Conservation (phyloP, 2,797 vertebrate genomes). For the Rhincodon typus region DNA sequence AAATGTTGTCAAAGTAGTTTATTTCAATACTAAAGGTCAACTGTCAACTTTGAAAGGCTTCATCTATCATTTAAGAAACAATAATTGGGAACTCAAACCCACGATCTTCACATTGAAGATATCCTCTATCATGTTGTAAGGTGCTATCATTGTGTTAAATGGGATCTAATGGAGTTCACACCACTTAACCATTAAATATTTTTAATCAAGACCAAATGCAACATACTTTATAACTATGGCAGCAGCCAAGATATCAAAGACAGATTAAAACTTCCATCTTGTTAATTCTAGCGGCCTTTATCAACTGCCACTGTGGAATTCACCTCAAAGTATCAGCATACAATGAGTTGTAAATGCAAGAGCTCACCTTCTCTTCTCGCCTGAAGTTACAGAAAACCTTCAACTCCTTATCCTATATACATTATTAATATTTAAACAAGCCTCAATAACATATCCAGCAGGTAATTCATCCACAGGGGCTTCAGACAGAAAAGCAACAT, state of each 20-base stretch:
- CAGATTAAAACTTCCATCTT: neutral
- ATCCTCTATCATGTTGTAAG: too few relatives aligned
- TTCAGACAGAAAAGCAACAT: neutral
- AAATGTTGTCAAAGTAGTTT: neutral
- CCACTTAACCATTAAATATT: neutral
- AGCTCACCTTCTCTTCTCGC: neutral
- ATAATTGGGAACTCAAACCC: neutral
- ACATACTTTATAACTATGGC: neutral
- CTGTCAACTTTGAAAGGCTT: neutral
- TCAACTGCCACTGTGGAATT: neutral
- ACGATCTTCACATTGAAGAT: neutral
- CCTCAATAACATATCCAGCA: neutral
- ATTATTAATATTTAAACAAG: neutral
- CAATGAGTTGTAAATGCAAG: neutral
- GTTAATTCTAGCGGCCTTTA: neutral
- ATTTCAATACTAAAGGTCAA: neutral
- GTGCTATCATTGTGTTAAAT: too few relatives aligned
- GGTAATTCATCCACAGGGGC: neutral
- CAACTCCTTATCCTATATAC: neutral
- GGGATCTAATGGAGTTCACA: too few relatives aligned
- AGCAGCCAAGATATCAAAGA: neutral
- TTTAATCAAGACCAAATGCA: neutral
- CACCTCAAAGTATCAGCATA: neutral
- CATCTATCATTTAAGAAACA: neutral
- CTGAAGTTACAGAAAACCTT: neutral